A percentile compares a stretch with the other conserved stretches of the same genome.
phyloP scores from a whole-genome alignment of 2,888 invertebrate species.

The Melanostoma scalare region DNA sequence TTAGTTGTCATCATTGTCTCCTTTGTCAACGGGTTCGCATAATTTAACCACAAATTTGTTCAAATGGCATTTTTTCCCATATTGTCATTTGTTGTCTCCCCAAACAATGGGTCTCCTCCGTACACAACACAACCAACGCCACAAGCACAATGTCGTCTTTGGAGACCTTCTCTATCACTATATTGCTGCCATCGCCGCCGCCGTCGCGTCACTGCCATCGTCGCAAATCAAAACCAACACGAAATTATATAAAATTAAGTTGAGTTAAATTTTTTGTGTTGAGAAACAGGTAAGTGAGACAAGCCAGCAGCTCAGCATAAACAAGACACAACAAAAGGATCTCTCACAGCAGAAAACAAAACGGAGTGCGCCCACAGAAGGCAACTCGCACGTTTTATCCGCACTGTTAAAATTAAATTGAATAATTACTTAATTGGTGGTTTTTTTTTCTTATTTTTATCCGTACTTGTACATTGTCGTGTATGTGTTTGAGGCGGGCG shows the following conservation, averaged over 20 bases:
- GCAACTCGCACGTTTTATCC: slow-evolving; percentile 67
- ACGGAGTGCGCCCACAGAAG: slow-evolving; percentile 33
- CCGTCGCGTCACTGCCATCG: background rate
- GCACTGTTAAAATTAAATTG: slow-evolving; percentile 63
- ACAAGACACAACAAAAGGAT: slow-evolving; percentile 2
- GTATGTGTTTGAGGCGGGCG: no score
- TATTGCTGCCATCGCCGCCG: no score
- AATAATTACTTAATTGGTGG: slow-evolving; percentile 68
- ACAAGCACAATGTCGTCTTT: background rate
- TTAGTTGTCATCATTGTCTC: slow-evolving; percentile 58
- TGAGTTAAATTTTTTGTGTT: slow-evolving; percentile 25
- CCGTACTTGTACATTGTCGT: no score
- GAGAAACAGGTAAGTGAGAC: slow-evolving; percentile 46
- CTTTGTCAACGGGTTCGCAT: slow-evolving; percentile 60
- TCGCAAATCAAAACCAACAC: slow-evolving; percentile 39
- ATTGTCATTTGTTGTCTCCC: slow-evolving; percentile 5
- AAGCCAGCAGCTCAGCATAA: slow-evolving; percentile 8
- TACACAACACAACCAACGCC: background rate
- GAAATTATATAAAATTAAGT: slow-evolving; percentile 66
- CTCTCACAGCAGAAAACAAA: slow-evolving; percentile 9
- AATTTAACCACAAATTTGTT: slow-evolving; percentile 61
- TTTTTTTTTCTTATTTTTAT: background rate
- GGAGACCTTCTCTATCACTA: slow-evolving; percentile 10
- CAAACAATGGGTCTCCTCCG: slow-evolving; percentile 43
- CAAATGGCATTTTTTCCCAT: slow-evolving; percentile 30